A percentile compares a stretch with the other conserved stretches of the same genome.
Evolutionary conservation across 2,797 vertebrate genomes (phyloP).

Genomic region (Hippoglossus hippoglossus): DNA sequence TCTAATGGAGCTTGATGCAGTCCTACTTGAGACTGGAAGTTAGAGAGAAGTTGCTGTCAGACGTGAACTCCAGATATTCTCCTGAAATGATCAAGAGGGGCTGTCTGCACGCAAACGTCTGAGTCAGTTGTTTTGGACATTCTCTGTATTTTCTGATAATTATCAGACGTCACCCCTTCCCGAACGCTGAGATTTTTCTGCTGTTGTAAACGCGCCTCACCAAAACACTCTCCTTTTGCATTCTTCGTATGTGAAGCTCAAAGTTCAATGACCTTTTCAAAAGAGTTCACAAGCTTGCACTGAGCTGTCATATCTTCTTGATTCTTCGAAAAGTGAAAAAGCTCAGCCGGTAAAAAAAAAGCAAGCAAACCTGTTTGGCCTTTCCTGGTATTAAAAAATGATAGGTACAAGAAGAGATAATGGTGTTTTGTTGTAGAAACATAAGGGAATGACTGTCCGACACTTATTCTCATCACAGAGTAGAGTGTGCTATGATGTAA

Average conservation of each 20-base stretch:
- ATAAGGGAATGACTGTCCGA: not conserved
- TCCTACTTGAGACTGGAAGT: conserved; percentile 4
- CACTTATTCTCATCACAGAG: not conserved
- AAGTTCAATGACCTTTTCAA: too few species aligned
- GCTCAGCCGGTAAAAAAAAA: not conserved
- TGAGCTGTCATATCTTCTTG: not conserved
- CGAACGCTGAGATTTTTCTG: too few species aligned
- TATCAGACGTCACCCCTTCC: too few species aligned
- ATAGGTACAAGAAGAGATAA: not conserved
- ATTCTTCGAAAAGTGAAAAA: not conserved
- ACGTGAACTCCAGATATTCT: too few species aligned
- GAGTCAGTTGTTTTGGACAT: too few species aligned
- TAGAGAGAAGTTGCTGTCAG: not conserved
- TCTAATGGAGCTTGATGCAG: not conserved
- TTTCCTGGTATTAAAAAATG: not conserved
- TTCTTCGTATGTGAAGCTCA: too few species aligned
- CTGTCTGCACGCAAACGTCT: too few species aligned
- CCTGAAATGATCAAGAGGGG: too few species aligned
- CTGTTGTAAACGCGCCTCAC: too few species aligned
- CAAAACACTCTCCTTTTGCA: too few species aligned
- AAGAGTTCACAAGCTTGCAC: not conserved
- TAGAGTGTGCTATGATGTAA: not conserved
- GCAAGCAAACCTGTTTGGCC: conserved; percentile 12
- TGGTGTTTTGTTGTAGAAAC: not conserved
- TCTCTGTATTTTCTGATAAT: too few species aligned